Percentiles rank a stretch among this genome's conserved stretches.
Evolutionary conservation across 2,888 invertebrate species (phyloP).

Genomic region (Leucania comma): DNA sequence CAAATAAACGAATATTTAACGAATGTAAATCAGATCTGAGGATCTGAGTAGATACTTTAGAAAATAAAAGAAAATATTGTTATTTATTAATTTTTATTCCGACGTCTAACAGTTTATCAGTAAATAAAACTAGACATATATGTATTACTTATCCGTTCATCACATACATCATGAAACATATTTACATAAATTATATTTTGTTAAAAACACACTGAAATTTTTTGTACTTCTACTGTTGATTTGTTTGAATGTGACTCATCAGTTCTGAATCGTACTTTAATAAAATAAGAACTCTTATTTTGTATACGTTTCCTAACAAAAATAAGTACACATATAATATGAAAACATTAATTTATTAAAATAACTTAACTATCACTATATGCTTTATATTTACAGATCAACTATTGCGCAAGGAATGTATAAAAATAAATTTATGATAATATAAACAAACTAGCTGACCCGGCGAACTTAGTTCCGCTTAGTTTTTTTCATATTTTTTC

Average conservation of each 20-base stretch:
- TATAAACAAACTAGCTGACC: too few relatives aligned
- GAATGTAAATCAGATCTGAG: too few relatives aligned
- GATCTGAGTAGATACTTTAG: background rate
- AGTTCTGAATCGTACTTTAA: background rate
- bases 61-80: background rate
- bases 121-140: constrained; percentile 6
- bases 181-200: constrained; percentile 6
- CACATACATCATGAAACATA: too few relatives aligned
- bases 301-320: background rate
- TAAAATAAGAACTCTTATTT: background rate
- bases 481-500: too few relatives aligned
- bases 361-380: background rate
- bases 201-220: background rate
- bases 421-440: background rate
- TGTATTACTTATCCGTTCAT: background rate
- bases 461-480: too few relatives aligned
- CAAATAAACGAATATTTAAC: background rate
- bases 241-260: background rate
- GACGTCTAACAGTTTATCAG: constrained; percentile 4
- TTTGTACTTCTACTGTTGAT: background rate
- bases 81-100: background rate
- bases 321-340: too few relatives aligned
- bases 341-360: background rate
- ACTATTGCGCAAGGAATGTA: background rate
- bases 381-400: constrained; percentile 20